A percentile compares a stretch with the other conserved stretches of the same genome.
Conservation (phyloP, 2,888 invertebrate species). For the Lasiommata megera region DNA sequence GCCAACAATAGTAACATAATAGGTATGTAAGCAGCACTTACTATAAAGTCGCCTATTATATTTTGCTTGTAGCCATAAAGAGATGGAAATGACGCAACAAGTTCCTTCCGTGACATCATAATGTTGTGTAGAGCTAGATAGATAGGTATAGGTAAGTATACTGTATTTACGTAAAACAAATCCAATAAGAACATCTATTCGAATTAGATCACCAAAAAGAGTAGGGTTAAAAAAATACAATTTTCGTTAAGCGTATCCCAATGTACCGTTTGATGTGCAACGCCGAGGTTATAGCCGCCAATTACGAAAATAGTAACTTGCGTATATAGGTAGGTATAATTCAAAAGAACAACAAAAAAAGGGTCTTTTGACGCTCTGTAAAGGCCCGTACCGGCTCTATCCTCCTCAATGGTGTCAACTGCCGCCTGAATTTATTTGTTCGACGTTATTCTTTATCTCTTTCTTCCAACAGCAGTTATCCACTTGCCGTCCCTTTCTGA, state of each 20-base stretch:
- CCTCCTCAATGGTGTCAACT: constrained; percentile 21
- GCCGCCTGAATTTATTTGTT: constrained; percentile 14
- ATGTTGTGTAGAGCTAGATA: background rate
- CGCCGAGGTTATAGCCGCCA: background rate
- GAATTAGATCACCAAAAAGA: too few relatives aligned
- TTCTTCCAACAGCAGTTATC: constrained; percentile 12
- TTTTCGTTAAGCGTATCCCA: background rate
- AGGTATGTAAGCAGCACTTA: too few relatives aligned
- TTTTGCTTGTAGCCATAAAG: background rate
- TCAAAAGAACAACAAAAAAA: background rate
- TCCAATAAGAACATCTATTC: too few relatives aligned
- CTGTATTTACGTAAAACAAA: too few relatives aligned
- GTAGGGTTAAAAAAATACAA: too few relatives aligned
- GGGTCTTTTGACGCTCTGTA: background rate
- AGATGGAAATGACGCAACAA: constrained; percentile 21
- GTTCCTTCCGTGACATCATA: constrained; percentile 13
- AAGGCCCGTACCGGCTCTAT: constrained; percentile 9
- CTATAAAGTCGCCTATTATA: too few relatives aligned
- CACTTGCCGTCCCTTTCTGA: constrained; percentile 24
- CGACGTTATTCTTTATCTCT: constrained; percentile 21
- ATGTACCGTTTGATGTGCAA: background rate
- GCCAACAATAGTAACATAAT: too few relatives aligned
- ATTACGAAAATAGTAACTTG: background rate
- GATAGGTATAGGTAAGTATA: background rate
- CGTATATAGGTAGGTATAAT: background rate